Percentiles rank a stretch among this genome's conserved stretches.
Conservation (phyloP, 64 coral and sea anemone genomes). For the Anthopleura sola region DNA sequence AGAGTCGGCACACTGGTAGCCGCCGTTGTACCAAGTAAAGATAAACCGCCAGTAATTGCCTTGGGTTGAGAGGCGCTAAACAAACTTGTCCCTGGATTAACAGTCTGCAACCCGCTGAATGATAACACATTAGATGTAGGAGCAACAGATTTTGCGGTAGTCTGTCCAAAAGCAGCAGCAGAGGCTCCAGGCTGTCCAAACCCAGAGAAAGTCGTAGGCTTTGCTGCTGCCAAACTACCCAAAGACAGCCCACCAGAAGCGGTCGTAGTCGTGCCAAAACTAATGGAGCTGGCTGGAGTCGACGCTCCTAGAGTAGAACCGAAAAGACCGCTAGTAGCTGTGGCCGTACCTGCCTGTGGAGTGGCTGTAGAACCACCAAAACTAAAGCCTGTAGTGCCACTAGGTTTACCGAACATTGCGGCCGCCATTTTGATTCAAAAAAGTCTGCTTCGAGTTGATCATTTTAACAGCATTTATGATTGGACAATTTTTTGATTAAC, state of each 20-base stretch:
- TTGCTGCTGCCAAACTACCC: slow-evolving; percentile 9
- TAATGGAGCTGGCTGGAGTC: background rate
- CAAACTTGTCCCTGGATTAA: slow-evolving; percentile 11
- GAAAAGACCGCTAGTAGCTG: slow-evolving; percentile 14
- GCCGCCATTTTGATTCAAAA: slow-evolving; percentile 56
- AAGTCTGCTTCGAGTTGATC: background rate
- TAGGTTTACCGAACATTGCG: slow-evolving; percentile 19
- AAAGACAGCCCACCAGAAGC: slow-evolving; percentile 25
- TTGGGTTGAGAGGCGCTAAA: slow-evolving; percentile 27
- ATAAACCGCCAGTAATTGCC: slow-evolving; percentile 20
- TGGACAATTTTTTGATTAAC: background rate
- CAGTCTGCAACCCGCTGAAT: background rate
- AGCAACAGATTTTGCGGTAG: slow-evolving; percentile 12
- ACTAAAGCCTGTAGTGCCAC: background rate
- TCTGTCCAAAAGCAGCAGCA: slow-evolving; percentile 7
- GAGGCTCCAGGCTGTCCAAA: slow-evolving; percentile 22
- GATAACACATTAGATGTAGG: slow-evolving; percentile 21
- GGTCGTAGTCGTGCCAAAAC: slow-evolving; percentile 31
- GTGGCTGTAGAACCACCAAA: slow-evolving; percentile 1
- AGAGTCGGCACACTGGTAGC: background rate
- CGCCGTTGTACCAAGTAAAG: slow-evolving; percentile 32
- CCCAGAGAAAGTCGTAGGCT: background rate
- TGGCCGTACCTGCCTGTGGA: background rate
- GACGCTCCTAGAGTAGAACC: slow-evolving; percentile 27
- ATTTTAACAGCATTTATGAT: background rate